Conservation (phyloP, 2,797 vertebrate species). For the Artibeus lituratus region DNA sequence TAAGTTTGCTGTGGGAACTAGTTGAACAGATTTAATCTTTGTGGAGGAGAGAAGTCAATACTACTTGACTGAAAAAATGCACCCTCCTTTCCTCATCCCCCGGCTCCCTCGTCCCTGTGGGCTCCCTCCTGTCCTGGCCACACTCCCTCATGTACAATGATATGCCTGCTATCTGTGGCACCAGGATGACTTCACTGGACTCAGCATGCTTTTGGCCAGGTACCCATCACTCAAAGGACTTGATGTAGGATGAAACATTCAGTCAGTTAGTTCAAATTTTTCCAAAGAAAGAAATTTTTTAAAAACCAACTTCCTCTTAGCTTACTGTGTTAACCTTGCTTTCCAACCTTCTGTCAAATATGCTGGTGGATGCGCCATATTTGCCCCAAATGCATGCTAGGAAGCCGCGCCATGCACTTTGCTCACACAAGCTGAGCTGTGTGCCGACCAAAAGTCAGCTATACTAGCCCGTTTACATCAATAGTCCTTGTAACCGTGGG, state of each 20-base stretch:
- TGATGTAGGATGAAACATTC: not conserved
- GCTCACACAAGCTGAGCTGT: not conserved
- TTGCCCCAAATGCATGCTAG: not conserved
- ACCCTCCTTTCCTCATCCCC: too few species aligned
- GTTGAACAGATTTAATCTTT: not conserved
- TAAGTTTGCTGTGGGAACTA: not conserved
- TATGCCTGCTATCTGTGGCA: fast-evolving
- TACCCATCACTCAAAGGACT: not conserved
- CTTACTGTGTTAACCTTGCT: not conserved
- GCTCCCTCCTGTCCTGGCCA: not conserved
- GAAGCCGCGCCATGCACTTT: fast-evolving
- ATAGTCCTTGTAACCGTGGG: not conserved
- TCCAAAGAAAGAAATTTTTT: not conserved
- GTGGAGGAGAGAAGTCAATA: not conserved
- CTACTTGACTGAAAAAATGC: not conserved
- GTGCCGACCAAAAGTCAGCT: not conserved
- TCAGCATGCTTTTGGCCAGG: not conserved
- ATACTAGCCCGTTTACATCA: fast-evolving
- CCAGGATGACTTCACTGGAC: not conserved
- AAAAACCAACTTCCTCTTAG: not conserved
- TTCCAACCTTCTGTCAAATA: not conserved
- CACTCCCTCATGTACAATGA: fast-evolving
- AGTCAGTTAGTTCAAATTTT: not conserved
- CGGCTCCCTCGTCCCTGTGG: not conserved
- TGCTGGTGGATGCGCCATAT: too few species aligned